A percentile compares a stretch with the other conserved stretches of the same genome.
These are phyloP conservation scores for Rousettus madagascariensis DNA, from an alignment of 2,797 vertebrate genomes.

Conservation along the genomic window DNA sequence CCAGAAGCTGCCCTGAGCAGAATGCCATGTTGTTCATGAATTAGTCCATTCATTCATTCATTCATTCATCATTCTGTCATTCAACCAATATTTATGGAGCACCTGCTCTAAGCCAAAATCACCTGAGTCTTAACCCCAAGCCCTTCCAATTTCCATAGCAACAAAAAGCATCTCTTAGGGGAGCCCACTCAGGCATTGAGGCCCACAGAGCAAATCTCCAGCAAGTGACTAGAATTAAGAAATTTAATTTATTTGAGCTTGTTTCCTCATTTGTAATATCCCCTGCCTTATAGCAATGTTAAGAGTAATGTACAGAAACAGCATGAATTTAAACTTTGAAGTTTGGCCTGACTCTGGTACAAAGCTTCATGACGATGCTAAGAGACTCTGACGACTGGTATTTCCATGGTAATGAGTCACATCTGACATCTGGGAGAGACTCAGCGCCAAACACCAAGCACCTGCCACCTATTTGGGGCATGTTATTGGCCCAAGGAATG, in stretches of 20 bases:
- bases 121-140: not conserved
- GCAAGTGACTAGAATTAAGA: not conserved
- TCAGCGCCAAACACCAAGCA: not conserved
- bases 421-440: not conserved
- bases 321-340: not conserved
- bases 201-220: not conserved
- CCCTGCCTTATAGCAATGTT: not conserved
- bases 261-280: too few species aligned
- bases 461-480: too few species aligned
- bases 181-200: not conserved
- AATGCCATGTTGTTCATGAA: not conserved
- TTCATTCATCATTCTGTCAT: not conserved
- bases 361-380: not conserved
- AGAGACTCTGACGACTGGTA: not conserved
- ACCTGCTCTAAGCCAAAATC: not conserved
- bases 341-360: not conserved
- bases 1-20: not conserved
- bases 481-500: not conserved
- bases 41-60: not conserved
- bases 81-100: not conserved
- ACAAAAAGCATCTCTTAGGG: not conserved
- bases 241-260: not conserved
- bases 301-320: accelerated
- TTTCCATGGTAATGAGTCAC: not conserved
- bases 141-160: not conserved